phyloP scores from a whole-genome alignment of 2,888 invertebrate genomes.

The Plagiodera versicolora region DNA sequence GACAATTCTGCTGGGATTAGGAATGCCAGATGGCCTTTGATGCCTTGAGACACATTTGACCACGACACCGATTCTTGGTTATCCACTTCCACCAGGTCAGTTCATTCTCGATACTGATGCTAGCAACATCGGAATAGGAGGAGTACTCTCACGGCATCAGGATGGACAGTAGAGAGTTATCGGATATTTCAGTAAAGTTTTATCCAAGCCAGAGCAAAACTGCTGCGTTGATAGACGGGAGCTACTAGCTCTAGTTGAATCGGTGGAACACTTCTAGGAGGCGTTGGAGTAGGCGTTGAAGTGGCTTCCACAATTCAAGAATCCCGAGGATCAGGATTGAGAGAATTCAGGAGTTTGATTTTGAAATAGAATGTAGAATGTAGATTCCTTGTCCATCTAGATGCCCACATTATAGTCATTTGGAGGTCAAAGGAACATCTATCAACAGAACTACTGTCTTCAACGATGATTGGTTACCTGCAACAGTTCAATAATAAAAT shows the following conservation, averaged over 20 bases:
- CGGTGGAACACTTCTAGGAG: neutral
- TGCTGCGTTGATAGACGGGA: slow-evolving; percentile 32
- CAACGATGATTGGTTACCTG: too few species aligned
- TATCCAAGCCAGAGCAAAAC: slow-evolving; percentile 29
- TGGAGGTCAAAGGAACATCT: neutral
- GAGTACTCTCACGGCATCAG: too few species aligned
- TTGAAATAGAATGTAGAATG: neutral
- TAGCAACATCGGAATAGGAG: slow-evolving; percentile 9
- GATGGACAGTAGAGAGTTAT: slow-evolving; percentile 30
- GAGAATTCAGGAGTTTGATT: neutral
- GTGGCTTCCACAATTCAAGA: neutral
- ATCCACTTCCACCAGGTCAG: neutral
- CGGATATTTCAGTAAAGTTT: slow-evolving; percentile 31
- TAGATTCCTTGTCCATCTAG: neutral
- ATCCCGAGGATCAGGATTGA: neutral
- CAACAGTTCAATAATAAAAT: too few species aligned
- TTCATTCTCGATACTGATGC: slow-evolving; percentile 6
- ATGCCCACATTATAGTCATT: neutral
- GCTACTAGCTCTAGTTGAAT: neutral
- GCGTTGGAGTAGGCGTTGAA: neutral
- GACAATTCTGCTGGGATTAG: neutral
- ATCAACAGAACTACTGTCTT: too few species aligned
- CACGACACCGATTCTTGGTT: neutral
- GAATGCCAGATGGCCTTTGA: neutral
- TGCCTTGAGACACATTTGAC: neutral